phyloP scores from a whole-genome alignment of 2,113 vertebrate genomes.

The Ramphastos sulfuratus region DNA sequence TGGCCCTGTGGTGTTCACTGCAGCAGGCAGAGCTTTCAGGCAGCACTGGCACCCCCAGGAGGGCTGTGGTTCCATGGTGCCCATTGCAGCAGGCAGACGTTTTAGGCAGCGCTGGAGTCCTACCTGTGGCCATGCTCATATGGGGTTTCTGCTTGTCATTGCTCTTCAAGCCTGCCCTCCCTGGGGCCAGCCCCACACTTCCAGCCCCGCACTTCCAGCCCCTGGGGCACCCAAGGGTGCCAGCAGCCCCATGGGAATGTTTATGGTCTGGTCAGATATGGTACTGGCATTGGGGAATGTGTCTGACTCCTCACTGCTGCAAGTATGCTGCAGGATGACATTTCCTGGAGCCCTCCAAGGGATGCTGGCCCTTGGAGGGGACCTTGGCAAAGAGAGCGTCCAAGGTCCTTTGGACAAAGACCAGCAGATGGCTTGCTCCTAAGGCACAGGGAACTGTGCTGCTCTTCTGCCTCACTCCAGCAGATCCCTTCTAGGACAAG shows the following conservation, averaged over 20 bases:
- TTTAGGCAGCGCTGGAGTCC: not conserved
- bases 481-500: fast-evolving
- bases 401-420: not conserved
- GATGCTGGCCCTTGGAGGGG: not conserved
- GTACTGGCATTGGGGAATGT: not conserved
- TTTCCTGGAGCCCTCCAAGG: not conserved
- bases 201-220: fast-evolving
- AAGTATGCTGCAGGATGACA: not conserved
- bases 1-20: too few species aligned
- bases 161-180: not conserved
- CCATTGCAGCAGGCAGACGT: not conserved
- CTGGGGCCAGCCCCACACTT: fast-evolving
- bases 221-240: fast-evolving
- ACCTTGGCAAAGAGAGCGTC: not conserved
- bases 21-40: not conserved
- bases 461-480: not conserved
- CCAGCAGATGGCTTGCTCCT: not conserved
- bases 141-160: not conserved
- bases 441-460: fast-evolving
- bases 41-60: not conserved
- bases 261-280: not conserved
- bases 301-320: not conserved
- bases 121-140: fast-evolving
- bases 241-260: not conserved
- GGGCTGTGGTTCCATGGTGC: not conserved